Percentiles rank a stretch among this genome's conserved stretches.
Conservation (phyloP, 23 tunicate genomes). For the Ciona savignyi region DNA sequence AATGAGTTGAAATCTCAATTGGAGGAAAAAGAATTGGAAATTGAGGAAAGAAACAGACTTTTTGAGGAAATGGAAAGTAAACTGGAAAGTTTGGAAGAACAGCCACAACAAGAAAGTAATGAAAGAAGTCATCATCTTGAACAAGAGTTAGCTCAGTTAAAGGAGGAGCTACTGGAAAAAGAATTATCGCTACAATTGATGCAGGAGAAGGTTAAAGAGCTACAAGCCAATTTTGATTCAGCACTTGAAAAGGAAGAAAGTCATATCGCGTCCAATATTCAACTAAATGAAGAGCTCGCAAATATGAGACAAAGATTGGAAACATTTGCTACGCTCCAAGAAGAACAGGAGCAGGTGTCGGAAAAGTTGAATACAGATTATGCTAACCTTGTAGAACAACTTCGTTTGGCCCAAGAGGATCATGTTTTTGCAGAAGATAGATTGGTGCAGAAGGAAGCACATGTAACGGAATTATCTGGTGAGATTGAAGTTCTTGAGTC, state of each 20-base stretch:
- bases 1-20: too few relatives aligned
- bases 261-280: not conserved
- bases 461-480: not conserved
- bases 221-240: not conserved
- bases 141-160: not conserved
- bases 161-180: not conserved
- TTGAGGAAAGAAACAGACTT: too few relatives aligned
- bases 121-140: too few relatives aligned
- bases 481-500: not conserved
- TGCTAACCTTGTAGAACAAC: not conserved
- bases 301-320: not conserved
- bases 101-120: too few relatives aligned
- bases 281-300: not conserved
- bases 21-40: too few relatives aligned
- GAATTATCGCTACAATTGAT: not conserved
- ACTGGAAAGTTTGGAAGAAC: too few relatives aligned
- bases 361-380: not conserved
- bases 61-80: too few relatives aligned
- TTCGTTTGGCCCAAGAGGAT: not conserved
- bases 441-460: not conserved
- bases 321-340: not conserved
- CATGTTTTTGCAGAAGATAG: not conserved
- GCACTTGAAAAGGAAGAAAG: not conserved
- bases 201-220: not conserved
- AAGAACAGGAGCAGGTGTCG: not conserved